Evolutionary conservation across 2,113 vertebrate genomes (phyloP).

Genomic region (Platichthys stellatus): DNA sequence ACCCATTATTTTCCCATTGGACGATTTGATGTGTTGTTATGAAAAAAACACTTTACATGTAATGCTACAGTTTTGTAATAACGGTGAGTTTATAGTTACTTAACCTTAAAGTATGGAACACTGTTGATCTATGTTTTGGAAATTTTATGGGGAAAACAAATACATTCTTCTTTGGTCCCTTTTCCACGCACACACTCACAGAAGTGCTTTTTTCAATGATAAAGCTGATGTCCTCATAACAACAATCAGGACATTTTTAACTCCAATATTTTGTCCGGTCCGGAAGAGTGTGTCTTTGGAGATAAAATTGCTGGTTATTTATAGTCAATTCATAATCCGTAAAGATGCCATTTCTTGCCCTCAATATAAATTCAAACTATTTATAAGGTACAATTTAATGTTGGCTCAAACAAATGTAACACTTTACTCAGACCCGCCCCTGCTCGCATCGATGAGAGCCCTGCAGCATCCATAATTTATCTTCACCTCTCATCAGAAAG

Average conservation of each 20-base stretch:
- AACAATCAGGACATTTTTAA: not conserved
- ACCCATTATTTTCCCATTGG: not conserved
- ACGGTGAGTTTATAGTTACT: no score
- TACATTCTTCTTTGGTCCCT: no score
- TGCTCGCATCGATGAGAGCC: not conserved
- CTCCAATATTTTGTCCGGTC: not conserved
- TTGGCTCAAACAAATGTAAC: not conserved
- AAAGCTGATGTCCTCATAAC: not conserved
- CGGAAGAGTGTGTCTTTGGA: not conserved
- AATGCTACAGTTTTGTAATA: not conserved
- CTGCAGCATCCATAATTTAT: not conserved
- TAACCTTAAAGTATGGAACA: no score
- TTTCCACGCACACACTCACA: no score
- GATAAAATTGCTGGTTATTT: not conserved
- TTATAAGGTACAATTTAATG: not conserved
- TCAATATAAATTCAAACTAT: not conserved
- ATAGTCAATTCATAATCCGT: not conserved
- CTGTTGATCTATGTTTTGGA: no score
- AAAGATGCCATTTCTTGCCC: not conserved
- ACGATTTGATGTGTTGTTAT: not conserved
- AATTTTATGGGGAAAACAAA: no score
- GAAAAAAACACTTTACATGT: no score
- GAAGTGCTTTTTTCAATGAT: not conserved
- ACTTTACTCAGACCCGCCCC: no score
- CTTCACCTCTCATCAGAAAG: constrained; percentile 10